Evolutionary conservation across 2,797 vertebrate species (phyloP).

Genomic region (Neoniphon sammara): DNA sequence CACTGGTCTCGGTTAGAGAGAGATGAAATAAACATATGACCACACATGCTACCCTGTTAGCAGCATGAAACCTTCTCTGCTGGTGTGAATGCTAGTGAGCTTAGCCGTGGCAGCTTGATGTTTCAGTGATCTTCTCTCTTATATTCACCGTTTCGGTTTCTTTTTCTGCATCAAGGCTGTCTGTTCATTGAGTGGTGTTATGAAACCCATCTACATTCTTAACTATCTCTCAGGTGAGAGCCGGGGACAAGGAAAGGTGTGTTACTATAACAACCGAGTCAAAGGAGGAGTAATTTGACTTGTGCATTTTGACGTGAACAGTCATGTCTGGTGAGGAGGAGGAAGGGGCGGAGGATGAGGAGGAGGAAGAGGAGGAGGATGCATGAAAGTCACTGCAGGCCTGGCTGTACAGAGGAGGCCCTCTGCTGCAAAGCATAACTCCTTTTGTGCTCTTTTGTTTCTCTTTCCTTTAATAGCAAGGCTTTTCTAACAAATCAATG

Average conservation of each 20-base stretch:
- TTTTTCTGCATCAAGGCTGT: constrained; percentile 57
- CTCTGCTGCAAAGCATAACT: constrained; percentile 49
- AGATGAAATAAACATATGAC: constrained; percentile 11
- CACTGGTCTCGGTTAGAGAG: background rate
- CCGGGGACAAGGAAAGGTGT: constrained; percentile 51
- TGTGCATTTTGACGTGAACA: constrained; percentile 45
- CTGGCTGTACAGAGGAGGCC: constrained; percentile 46
- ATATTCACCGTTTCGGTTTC: constrained; percentile 29
- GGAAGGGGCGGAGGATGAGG: constrained; percentile 2
- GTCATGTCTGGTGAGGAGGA: constrained; percentile 52
- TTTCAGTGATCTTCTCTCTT: constrained; percentile 14
- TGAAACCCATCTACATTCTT: constrained; percentile 70
- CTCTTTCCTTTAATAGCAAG: constrained; percentile 68
- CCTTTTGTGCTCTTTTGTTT: constrained; percentile 61
- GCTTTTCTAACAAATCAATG: constrained; percentile 74
- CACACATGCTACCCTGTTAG: background rate
- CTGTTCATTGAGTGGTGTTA: constrained; percentile 61
- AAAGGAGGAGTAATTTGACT: constrained; percentile 64
- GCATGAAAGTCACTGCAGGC: constrained; percentile 46
- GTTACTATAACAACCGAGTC: constrained; percentile 76
- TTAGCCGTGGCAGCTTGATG: background rate
- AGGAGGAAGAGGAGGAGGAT: constrained; percentile 52
- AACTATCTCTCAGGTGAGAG: constrained; percentile 69
- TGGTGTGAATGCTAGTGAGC: too few species aligned
- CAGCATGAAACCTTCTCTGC: background rate